Evolutionary conservation across 2,113 vertebrate genomes (phyloP).

Genomic region (Galeopterus variegatus): DNA sequence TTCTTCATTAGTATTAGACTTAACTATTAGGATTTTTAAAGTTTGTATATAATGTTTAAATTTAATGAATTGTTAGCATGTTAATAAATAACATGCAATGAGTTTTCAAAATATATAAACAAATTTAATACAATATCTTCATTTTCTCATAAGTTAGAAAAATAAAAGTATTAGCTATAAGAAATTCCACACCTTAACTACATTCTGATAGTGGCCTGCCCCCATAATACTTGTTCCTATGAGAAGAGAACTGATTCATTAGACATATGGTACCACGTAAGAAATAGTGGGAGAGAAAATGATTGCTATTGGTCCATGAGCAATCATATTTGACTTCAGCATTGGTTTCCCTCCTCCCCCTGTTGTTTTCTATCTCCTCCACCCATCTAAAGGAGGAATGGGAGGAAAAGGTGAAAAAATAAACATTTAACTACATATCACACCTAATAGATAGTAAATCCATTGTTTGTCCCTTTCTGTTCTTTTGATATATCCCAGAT

Average conservation of each 20-base stretch:
- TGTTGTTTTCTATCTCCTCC: not conserved
- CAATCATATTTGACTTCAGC: not conserved
- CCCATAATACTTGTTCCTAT: not conserved
- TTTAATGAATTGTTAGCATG: not conserved
- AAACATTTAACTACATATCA: not conserved
- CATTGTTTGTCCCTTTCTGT: not conserved
- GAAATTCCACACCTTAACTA: not conserved
- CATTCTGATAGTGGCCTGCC: not conserved
- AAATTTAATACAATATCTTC: not conserved
- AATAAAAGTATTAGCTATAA: not conserved
- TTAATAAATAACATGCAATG: slow-evolving; percentile 21
- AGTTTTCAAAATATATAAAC: not conserved
- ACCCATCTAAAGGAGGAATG: not conserved
- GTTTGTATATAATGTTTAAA: slow-evolving; percentile 2
- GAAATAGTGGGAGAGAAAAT: not conserved
- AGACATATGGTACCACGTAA: not conserved
- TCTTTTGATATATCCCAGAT: not conserved
- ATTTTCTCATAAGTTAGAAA: slow-evolving; percentile 11
- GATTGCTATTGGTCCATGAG: not conserved
- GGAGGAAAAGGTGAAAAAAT: not conserved
- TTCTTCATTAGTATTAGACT: not conserved
- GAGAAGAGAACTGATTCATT: not conserved
- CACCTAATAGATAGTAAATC: not conserved
- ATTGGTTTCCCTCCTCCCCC: not conserved
- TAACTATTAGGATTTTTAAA: not conserved